phyloP scores from a whole-genome alignment of 2,113 vertebrate genomes.

The Columbina picui region DNA sequence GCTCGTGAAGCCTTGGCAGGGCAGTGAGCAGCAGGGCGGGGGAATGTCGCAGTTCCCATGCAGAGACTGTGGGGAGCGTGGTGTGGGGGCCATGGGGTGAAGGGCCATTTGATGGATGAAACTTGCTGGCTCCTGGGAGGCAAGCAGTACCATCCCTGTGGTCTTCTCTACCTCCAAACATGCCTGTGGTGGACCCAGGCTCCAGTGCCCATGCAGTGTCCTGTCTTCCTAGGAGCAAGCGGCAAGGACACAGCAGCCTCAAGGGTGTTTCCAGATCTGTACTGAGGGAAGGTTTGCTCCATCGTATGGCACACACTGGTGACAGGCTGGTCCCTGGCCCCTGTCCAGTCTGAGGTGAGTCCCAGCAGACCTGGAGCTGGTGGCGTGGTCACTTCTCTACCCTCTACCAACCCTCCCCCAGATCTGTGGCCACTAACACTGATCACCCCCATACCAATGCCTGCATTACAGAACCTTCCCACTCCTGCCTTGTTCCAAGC shows the following conservation, averaged over 20 bases:
- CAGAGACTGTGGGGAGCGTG: accelerated
- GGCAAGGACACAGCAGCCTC: accelerated
- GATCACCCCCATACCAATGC: neutral
- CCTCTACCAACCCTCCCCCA: neutral
- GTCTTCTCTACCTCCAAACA: neutral
- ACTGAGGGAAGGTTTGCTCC: neutral
- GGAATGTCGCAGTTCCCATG: neutral
- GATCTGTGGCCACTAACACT: too few relatives aligned
- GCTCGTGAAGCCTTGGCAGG: neutral
- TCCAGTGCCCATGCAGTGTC: accelerated
- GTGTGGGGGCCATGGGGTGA: neutral
- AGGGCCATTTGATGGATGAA: neutral
- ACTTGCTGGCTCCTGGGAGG: neutral
- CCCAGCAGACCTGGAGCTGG: too few relatives aligned
- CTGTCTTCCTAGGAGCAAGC: neutral
- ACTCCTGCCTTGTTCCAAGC: accelerated
- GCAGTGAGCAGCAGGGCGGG: accelerated
- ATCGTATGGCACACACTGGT: neutral
- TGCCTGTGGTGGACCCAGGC: neutral
- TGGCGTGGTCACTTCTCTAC: too few relatives aligned
- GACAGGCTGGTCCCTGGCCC: neutral
- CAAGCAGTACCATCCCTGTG: neutral
- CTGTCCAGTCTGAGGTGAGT: too few relatives aligned
- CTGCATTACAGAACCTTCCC: neutral
- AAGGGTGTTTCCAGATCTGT: accelerated